These are phyloP conservation scores for Chesias legatella DNA, from an alignment of 2,888 invertebrate genomes.

Conservation along the genomic window DNA sequence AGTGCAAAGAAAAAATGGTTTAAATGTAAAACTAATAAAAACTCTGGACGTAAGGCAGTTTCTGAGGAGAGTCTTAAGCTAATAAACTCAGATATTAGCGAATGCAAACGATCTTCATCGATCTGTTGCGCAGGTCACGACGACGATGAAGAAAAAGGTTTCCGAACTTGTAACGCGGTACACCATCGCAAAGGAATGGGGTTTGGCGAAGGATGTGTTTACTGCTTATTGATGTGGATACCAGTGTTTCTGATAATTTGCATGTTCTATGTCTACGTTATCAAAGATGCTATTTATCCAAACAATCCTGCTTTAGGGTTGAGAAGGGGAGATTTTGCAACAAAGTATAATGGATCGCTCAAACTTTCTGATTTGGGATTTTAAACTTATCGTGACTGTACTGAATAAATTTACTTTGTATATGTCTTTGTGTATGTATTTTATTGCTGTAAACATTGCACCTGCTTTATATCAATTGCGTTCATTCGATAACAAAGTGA, in stretches of 20 bases:
- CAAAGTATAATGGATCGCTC: slow-evolving; percentile 26
- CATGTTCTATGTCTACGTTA: slow-evolving; percentile 45
- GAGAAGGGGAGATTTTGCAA: not conserved
- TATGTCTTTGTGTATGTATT: slow-evolving; percentile 14
- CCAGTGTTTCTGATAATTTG: slow-evolving; percentile 44
- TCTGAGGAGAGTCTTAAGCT: not conserved
- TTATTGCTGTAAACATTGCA: too few relatives aligned
- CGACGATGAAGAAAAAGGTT: slow-evolving; percentile 16
- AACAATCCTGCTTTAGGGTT: not conserved
- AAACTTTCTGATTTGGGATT: slow-evolving; percentile 58
- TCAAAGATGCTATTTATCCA: slow-evolving; percentile 33
- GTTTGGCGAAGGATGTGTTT: slow-evolving; percentile 47
- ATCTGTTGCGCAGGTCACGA: slow-evolving; percentile 2
- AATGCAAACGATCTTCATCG: not conserved
- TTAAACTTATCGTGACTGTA: slow-evolving; percentile 27
- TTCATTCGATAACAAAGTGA: slow-evolving; percentile 12
- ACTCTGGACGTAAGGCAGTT: not conserved
- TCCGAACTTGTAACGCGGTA: not conserved
- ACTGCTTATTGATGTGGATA: slow-evolving; percentile 53
- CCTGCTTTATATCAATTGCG: too few relatives aligned
- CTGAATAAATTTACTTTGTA: slow-evolving; percentile 19
- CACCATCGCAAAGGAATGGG: slow-evolving; percentile 34
- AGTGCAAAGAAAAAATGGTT: not conserved
- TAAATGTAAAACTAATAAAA: not conserved
- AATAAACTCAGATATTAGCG: not conserved